These are phyloP conservation scores for Paracyclopina nana DNA, from an alignment of 1,140 invertebrate genomes.

Conservation along the genomic window DNA sequence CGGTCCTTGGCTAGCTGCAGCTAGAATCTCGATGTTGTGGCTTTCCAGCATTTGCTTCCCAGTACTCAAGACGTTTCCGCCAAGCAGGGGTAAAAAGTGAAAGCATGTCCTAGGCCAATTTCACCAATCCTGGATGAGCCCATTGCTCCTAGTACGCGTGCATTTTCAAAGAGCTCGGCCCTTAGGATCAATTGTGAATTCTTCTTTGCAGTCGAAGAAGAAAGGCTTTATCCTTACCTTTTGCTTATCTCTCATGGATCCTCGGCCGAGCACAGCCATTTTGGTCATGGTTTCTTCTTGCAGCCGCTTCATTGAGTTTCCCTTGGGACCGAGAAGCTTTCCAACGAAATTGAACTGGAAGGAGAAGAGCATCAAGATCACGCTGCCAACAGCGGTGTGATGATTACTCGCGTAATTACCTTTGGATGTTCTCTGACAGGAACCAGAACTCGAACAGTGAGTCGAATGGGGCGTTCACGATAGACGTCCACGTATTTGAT, in stretches of 20 bases:
- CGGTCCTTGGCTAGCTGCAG: too few species aligned
- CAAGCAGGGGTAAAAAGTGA: too few species aligned
- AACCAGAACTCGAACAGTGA: slow-evolving; percentile 59
- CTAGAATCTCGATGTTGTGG: too few species aligned
- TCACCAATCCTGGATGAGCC: too few species aligned
- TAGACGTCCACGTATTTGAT: slow-evolving; percentile 59
- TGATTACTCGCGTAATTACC: slow-evolving; percentile 38
- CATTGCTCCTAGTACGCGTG: too few species aligned
- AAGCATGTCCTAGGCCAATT: too few species aligned
- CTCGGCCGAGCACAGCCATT: slow-evolving; percentile 79
- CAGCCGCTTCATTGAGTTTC: slow-evolving; percentile 68
- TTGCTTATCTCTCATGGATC: slow-evolving; percentile 80
- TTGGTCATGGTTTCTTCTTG: slow-evolving; percentile 88
- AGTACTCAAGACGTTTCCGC: too few species aligned
- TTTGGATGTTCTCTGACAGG: slow-evolving; percentile 69
- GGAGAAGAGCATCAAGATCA: too few species aligned
- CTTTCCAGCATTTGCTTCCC: too few species aligned
- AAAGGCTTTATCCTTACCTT: slow-evolving; percentile 36
- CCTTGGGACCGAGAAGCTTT: slow-evolving; percentile 77
- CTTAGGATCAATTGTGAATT: too few species aligned
- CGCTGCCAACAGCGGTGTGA: too few species aligned
- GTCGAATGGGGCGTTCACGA: slow-evolving; percentile 57
- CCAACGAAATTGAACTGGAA: slow-evolving; percentile 79
- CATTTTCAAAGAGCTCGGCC: too few species aligned
- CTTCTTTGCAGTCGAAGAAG: background rate